phyloP scores from a whole-genome alignment of 2,888 invertebrate genomes.

The Hemithea aestivaria region DNA sequence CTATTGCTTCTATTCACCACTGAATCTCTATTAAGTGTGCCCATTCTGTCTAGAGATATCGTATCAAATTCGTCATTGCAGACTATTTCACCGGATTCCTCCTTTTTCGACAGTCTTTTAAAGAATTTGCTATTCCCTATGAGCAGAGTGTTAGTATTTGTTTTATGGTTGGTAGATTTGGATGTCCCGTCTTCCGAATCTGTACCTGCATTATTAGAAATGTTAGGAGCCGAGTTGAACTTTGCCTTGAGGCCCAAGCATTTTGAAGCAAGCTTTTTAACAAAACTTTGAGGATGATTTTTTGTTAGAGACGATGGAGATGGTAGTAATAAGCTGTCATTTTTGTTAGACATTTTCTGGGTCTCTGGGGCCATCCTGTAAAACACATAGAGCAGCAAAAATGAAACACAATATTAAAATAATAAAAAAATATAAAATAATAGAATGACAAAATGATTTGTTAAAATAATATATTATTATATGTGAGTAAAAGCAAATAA shows the following conservation, averaged over 20 bases:
- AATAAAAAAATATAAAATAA: constrained; percentile 16
- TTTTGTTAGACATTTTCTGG: constrained; percentile 70
- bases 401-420: constrained; percentile 35
- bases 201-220: constrained; percentile 56
- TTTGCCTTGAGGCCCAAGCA: constrained; percentile 74
- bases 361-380: constrained; percentile 74
- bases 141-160: constrained; percentile 53
- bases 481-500: constrained; percentile 2
- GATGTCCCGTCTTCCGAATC: constrained; percentile 56
- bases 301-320: constrained; percentile 70
- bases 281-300: constrained; percentile 69
- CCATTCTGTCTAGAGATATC: constrained; percentile 67
- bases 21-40: constrained; percentile 65
- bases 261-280: constrained; percentile 76
- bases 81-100: constrained; percentile 66
- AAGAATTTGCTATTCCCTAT: constrained; percentile 75
- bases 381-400: constrained; percentile 73
- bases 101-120: constrained; percentile 67
- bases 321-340: constrained; percentile 64
- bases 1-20: constrained; percentile 69
- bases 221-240: constrained; percentile 74
- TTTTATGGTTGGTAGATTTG: constrained; percentile 52
- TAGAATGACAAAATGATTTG: constrained; percentile 6
- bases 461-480: constrained; percentile 8
- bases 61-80: constrained; percentile 74